phyloP scores from a whole-genome alignment of 23 tunicate species.

The Ciona savignyi region DNA sequence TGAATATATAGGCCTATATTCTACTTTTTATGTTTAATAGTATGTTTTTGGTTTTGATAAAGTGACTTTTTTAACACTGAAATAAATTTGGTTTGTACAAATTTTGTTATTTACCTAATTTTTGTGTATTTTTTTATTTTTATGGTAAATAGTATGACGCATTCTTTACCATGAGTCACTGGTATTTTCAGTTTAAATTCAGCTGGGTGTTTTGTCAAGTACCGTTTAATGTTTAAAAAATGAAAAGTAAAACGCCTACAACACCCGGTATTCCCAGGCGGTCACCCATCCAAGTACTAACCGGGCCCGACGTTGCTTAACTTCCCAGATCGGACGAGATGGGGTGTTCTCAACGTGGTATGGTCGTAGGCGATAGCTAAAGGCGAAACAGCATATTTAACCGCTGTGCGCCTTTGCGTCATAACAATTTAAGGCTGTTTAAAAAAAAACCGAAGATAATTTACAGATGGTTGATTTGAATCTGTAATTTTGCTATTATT shows the following conservation, averaged over 20 bases:
- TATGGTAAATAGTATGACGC: too few species aligned
- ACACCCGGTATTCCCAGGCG: conserved; percentile 2
- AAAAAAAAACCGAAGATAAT: not conserved
- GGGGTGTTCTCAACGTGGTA: conserved; percentile 2
- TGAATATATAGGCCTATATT: too few species aligned
- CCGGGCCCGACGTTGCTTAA: conserved; percentile 2
- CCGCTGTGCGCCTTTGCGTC: not conserved
- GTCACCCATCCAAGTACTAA: conserved; percentile 1
- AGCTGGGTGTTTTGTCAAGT: too few species aligned
- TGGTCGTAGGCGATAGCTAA: not conserved
- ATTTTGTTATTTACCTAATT: too few species aligned
- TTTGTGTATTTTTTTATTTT: too few species aligned
- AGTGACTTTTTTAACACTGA: not conserved
- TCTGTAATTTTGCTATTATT: too few species aligned
- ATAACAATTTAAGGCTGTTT: too few species aligned
- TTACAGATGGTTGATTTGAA: not conserved
- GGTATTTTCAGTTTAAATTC: too few species aligned
- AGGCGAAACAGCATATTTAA: not conserved
- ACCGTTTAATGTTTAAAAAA: too few species aligned
- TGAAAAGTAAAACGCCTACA: not conserved
- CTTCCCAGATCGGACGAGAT: conserved; percentile 2
- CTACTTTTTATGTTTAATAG: too few species aligned
- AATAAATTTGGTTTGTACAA: too few species aligned
- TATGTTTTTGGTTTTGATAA: not conserved
- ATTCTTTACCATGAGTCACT: too few species aligned